Base-by-base conservation (phyloP, 2,888 invertebrate species). In the Alcis repandata region DNA sequence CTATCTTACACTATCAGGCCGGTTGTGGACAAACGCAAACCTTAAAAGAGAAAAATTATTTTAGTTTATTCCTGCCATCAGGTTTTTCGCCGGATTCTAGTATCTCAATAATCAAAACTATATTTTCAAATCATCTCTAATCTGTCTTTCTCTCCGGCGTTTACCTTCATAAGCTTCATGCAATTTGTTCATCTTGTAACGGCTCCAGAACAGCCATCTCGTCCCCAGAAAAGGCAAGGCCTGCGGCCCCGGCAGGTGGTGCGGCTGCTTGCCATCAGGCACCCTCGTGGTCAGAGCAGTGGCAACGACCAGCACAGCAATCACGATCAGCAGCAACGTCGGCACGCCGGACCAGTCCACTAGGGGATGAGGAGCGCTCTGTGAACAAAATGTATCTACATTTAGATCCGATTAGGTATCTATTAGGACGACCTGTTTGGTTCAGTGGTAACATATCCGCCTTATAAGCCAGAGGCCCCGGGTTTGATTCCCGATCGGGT, bases 81-180 rank as follows among this genome's bases (percentile, higher is more conserved):
- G n/a, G n/a, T n/a, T n/a, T n/a, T n/a, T n/a, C n/a, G n/a, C n/a
- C n/a, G n/a, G n/a, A n/a, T n/a, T n/a, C n/a, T n/a, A 27, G 27
- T 27, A 2, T 27, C 27, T 27, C 27, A 27, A 27, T 4, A 27
- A 27, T 27, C 27, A 27, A 27, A 27, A 4, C 6, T 6, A 27
- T 4, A 27, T 27, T 27, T 27, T 27, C 27, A 27, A 27, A 27
- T 27, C 27, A 27, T 27, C 27, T 6, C 27, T 27, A 27, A 27
- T 4, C 27, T 4, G 2, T 27, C 27, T 27, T 27, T 27, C 3
- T 27, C 27, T 6, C 13, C 10, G 6, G 2, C 10, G 20, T 83
- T 92, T 86, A 96, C 96, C 96, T 93, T 94, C 94, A 88, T 97
- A 97, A 71, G 96, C 96, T 79, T 96, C 96, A 83, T 97, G 97